Evolutionary conservation across 92 coral and sea anemone genomes (phyloP), one percentile per base, ranked within the genome.

Genomic region (Porites evermanni): DNA sequence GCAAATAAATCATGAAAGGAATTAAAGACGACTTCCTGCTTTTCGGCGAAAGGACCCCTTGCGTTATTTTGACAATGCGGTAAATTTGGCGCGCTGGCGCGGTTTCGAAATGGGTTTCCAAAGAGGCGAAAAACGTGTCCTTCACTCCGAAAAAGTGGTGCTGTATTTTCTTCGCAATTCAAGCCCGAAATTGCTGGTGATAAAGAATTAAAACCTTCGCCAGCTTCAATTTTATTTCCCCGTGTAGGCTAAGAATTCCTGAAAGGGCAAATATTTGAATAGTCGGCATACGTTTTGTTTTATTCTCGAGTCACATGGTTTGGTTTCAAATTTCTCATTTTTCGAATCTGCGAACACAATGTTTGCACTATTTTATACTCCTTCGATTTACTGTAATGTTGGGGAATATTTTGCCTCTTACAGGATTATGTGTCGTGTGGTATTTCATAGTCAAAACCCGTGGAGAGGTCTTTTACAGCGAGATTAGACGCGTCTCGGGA

Each of bases 371-470:
- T 32, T 58, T 70, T 50, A 26, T 26, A 1, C 60, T 38, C 29
- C 52, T 18, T 16, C 50, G 53, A 54, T 6, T 29, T 18, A 72
- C 47, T 63, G 75, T 20, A 26, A 73, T 74, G 80, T 18, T 5
- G 14, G 11, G 52, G 29, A 52, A 53, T 74, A 9, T 65, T 9
- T 44, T 52, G 14, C 54, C 74, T 47, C 72, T 83, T 72, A 63
- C 80, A 47, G 80, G 20, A 6, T 12, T 83, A 26, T 71, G 64
- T 14, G 21, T 61, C 52, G 13, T 83, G 87, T 83, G 87, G 38
- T 83, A 59, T 83, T 83, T 83, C 38, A 50, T 74, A 44, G 29
- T 17, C 29, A 66, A 74, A 21, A 9, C 44, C n/a, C 65, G 72
- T 50, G 61, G 54, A 12, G 52, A 47, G 0, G 44, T 61, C 44